Percentiles rank a stretch among this genome's conserved stretches.
Conservation (phyloP, 2,888 invertebrate species). For the Machimus atricapillus region DNA sequence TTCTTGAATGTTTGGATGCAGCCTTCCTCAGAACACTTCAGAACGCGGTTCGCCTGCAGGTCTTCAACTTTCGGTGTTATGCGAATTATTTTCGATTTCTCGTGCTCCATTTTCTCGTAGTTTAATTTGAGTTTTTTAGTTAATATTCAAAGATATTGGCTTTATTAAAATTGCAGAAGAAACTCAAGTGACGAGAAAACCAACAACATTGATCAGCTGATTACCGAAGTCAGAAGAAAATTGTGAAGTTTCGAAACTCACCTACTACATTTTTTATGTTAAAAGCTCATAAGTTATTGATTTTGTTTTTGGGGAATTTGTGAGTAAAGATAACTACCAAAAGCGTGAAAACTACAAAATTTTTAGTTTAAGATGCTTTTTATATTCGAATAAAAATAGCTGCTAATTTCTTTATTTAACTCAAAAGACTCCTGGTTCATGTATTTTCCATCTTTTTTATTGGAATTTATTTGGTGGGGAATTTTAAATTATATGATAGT, state of each 20-base stretch:
- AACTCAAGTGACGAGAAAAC: not conserved
- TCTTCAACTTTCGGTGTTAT: constrained; percentile 49
- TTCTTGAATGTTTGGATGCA: constrained; percentile 64
- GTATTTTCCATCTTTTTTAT: too few relatives aligned
- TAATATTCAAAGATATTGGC: not conserved
- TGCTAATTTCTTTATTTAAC: too few relatives aligned
- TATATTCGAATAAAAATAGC: too few relatives aligned
- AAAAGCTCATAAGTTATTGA: too few relatives aligned
- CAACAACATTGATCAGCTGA: not conserved
- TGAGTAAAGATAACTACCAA: too few relatives aligned
- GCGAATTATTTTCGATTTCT: not conserved
- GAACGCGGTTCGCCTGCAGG: constrained; percentile 46
- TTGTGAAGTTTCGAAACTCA: not conserved
- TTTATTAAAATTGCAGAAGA: not conserved
- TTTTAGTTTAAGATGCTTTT: too few relatives aligned
- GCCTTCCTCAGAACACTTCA: constrained; percentile 59
- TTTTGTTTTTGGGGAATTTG: too few relatives aligned
- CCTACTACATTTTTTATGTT: not conserved
- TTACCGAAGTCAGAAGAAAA: not conserved
- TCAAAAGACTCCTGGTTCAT: too few relatives aligned
- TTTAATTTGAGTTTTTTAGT: not conserved
- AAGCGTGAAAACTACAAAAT: too few relatives aligned
- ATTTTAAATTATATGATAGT: not conserved
- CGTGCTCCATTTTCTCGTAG: not conserved
- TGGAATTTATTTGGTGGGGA: not conserved